Evolutionary conservation across 2,113 vertebrate species (phyloP).

Genomic region (Parus major): DNA sequence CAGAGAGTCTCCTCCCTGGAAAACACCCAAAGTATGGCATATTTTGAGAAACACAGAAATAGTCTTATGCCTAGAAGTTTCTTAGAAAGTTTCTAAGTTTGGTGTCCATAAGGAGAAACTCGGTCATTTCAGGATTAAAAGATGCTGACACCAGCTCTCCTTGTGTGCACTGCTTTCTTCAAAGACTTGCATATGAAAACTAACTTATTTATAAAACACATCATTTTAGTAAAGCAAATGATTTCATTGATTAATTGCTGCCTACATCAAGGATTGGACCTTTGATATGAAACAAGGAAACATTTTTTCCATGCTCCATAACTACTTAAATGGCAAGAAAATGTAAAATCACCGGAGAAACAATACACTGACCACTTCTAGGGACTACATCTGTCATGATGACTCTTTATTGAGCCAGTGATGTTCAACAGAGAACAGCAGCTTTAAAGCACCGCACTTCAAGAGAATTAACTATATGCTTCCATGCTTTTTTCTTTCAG

Average conservation of each 20-base stretch:
- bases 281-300: neutral
- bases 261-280: neutral
- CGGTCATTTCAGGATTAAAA: conserved; percentile 41
- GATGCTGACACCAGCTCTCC: conserved; percentile 7
- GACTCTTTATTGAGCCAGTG: neutral
- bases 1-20: neutral
- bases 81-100: conserved; percentile 26
- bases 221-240: neutral
- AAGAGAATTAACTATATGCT: conserved; percentile 3
- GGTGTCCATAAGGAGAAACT: neutral
- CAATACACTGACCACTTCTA: neutral
- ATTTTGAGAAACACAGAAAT: conserved; percentile 36
- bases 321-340: neutral
- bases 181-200: neutral
- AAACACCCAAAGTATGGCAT: neutral
- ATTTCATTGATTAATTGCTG: conserved; percentile 25
- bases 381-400: neutral
- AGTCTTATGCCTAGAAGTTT: conserved; percentile 7
- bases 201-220: conserved; percentile 43
- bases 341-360: neutral
- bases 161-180: neutral
- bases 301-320: neutral
- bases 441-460: neutral
- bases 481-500: neutral
- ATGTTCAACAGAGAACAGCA: neutral